Conservation (phyloP, 1,140 invertebrate species). For the Hyles vespertilio region DNA sequence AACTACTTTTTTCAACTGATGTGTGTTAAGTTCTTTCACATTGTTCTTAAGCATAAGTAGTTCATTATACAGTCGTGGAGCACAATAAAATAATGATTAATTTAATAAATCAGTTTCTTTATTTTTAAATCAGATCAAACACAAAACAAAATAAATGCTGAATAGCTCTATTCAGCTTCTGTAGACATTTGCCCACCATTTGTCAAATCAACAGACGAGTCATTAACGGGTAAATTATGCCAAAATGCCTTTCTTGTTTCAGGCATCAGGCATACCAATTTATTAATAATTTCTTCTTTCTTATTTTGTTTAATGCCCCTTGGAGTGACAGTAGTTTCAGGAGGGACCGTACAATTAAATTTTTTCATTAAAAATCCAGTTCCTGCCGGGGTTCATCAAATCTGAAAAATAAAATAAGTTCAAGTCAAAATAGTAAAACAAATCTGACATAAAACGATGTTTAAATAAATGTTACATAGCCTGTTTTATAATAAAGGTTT, state of each 20-base stretch:
- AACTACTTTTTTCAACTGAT: too few relatives aligned
- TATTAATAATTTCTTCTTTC: slow-evolving; percentile 18
- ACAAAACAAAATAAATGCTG: too few relatives aligned
- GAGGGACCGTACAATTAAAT: slow-evolving; percentile 8
- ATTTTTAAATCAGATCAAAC: too few relatives aligned
- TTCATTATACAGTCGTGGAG: too few relatives aligned
- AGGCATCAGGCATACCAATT: slow-evolving; percentile 17
- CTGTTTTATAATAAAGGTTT: slow-evolving; percentile 15
- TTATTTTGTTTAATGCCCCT: slow-evolving; percentile 13
- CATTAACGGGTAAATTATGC: slow-evolving; percentile 11
- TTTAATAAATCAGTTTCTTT: too few relatives aligned
- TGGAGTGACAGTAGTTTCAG: slow-evolving; percentile 4
- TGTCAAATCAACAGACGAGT: slow-evolving; percentile 7
- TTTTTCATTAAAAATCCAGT: slow-evolving; percentile 15
- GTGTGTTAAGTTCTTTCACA: too few relatives aligned
- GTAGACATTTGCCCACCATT: slow-evolving; percentile 5
- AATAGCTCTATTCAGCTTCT: background rate
- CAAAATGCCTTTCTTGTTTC: slow-evolving; percentile 18
- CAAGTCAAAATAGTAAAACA: background rate
- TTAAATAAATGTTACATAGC: background rate
- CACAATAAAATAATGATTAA: too few relatives aligned
- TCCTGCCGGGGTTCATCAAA: slow-evolving; percentile 6
- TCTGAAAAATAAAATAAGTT: slow-evolving; percentile 11
- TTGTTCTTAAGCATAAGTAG: too few relatives aligned
- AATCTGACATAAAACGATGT: slow-evolving; percentile 5